These are phyloP conservation scores for Xenopus borealis DNA, from an alignment of 2,113 vertebrate genomes.

Conservation along the genomic window DNA sequence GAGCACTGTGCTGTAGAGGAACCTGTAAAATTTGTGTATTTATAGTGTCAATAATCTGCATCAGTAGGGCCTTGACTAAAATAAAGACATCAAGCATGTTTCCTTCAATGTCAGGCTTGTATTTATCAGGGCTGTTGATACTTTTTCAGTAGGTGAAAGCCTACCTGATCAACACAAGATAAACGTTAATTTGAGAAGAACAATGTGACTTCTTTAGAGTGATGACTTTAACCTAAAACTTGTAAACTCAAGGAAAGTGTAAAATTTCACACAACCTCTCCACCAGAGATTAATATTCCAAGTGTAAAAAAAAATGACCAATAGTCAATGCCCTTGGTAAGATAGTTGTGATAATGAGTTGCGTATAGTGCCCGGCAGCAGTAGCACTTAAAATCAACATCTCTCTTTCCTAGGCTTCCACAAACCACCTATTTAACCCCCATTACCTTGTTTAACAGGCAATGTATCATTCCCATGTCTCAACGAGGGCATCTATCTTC, in stretches of 20 bases:
- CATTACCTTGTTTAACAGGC: constrained; percentile 41
- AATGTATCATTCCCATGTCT: constrained; percentile 43
- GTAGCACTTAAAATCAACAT: constrained; percentile 2
- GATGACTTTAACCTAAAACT: constrained; percentile 1
- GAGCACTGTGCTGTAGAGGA: too few relatives aligned
- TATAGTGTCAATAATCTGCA: too few relatives aligned
- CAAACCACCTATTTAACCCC: constrained; percentile 35
- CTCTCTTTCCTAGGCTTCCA: constrained; percentile 1
- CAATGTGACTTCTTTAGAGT: neutral
- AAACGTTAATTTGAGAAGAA: neutral
- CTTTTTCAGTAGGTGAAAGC: too few relatives aligned
- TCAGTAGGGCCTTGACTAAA: too few relatives aligned
- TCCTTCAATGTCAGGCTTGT: too few relatives aligned
- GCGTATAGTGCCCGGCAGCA: constrained; percentile 11
- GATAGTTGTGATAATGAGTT: constrained; percentile 9
- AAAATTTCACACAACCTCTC: constrained; percentile 6
- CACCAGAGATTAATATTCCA: constrained; percentile 6
- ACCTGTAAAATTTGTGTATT: too few relatives aligned
- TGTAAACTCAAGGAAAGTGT: constrained; percentile 4
- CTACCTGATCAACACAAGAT: neutral
- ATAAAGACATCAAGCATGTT: too few relatives aligned
- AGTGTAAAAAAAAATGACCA: constrained; percentile 19
- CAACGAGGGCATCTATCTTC: constrained; percentile 39
- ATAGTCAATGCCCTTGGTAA: neutral
- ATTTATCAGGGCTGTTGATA: too few relatives aligned